Base-by-base conservation (phyloP, 2,113 vertebrate genomes). In the Azemiops feae region DNA sequence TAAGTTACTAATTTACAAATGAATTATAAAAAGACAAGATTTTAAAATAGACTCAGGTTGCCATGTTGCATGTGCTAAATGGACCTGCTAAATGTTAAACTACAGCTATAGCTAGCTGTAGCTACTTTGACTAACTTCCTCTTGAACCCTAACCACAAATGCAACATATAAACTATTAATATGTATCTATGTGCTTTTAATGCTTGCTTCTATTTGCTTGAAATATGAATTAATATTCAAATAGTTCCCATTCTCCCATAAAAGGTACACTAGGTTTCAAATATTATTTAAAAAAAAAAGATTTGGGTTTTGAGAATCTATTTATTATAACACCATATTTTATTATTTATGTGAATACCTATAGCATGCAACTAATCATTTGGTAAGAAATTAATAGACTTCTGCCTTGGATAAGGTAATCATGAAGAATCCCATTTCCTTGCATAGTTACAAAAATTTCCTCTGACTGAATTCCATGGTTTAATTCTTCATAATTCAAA, bases 401-500 rank as follows among this genome's bases (percentile, higher is more conserved):
- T n/a, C 10, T 87, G 22, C 45, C 9, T 69, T 74, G 53, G 34
- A 20, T 89, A 39, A 25, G 11, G n/a, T 55, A 25, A 22, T 87
- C 11, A 30, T 34, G 9, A 60, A 60, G 60, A 18, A 5, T 60
- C 5, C 88, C 69, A 81, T 45, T 45, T 0, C 57, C 0, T 0
- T 0, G 0, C 34, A 39, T 81, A 81, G 16, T 39, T 34, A 34
- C n/a, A n/a, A 12, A 74, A 18, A 0, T 0, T 0, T 74, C 88
- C 91, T 52, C 52, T 34, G n/a, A 74, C 30, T 34, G 12, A 69
- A 69, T 94, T 57, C 25, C 0, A 2, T 93, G 27, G 7, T 58
- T 92, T 92, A 58, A 81, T 1, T 47, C 5, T 39, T 18, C 14
- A 30, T 10, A 93, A 43, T 87, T 9, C 20, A 16, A 0, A 20